Conservation (phyloP, 2,888 invertebrate genomes). For the Oligia fasciuncula region DNA sequence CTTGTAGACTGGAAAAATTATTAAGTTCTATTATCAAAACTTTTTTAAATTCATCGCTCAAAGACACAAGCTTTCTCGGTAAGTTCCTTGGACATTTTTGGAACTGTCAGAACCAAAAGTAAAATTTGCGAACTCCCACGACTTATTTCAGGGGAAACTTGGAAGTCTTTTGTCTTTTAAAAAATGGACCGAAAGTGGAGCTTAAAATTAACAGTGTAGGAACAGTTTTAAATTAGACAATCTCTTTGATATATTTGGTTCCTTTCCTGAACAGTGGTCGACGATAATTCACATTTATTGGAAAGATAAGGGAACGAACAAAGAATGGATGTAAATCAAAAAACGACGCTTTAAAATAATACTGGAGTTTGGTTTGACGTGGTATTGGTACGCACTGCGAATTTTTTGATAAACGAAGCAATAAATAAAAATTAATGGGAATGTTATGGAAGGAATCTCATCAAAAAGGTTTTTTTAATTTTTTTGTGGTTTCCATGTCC, state of each 20-base stretch:
- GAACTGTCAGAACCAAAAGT: conserved; percentile 67
- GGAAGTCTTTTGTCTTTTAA: conserved; percentile 50
- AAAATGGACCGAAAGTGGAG: conserved; percentile 42
- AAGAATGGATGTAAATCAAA: conserved; percentile 85
- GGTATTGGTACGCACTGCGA: conserved; percentile 58
- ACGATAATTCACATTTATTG: conserved; percentile 88
- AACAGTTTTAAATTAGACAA: conserved; percentile 87
- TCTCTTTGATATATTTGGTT: conserved; percentile 84
- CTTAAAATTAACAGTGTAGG: conserved; percentile 75
- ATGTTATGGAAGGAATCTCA: conserved; percentile 37
- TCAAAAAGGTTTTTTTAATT: conserved; percentile 1
- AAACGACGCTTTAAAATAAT: conserved; percentile 76
- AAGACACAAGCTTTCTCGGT: conserved; percentile 53
- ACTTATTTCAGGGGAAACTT: conserved; percentile 46
- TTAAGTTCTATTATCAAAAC: conserved; percentile 60
- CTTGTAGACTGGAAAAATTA: conserved; percentile 31
- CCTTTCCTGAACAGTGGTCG: conserved; percentile 80
- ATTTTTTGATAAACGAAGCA: conserved; percentile 61
- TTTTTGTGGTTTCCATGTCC: not conserved
- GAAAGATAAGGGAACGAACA: conserved; percentile 85
- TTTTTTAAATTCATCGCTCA: conserved; percentile 66
- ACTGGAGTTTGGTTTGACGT: conserved; percentile 64
- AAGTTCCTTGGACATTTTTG: conserved; percentile 69
- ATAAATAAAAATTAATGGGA: conserved; percentile 58
- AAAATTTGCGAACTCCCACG: conserved; percentile 53